phyloP scores from a whole-genome alignment of 2,113 vertebrate genomes.

The Erpornis zantholeuca region DNA sequence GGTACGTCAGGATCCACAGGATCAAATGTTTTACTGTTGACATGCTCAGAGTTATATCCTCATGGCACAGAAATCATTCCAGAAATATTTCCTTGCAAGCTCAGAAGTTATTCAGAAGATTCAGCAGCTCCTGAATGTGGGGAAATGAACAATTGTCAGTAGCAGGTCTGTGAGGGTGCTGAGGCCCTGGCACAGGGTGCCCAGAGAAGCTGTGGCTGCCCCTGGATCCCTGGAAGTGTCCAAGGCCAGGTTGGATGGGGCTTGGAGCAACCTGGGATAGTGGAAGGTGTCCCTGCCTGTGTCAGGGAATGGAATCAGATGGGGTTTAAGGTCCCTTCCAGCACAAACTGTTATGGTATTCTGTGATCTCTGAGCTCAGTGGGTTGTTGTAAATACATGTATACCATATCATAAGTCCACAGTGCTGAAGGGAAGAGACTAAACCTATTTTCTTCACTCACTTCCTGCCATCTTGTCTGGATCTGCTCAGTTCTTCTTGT shows the following conservation, averaged over 20 bases:
- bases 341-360: neutral
- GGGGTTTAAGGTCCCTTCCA: neutral
- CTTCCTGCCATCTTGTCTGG: neutral
- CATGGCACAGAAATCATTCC: neutral
- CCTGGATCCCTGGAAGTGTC: neutral
- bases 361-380: neutral
- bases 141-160: neutral
- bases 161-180: neutral
- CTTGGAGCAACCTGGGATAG: fast-evolving
- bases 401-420: neutral
- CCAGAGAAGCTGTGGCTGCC: neutral
- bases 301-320: neutral
- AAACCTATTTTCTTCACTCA: neutral
- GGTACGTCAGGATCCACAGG: slow-evolving; percentile 64
- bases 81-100: neutral
- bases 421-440: neutral
- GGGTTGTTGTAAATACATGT: neutral
- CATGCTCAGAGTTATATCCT: neutral
- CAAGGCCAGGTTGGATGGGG: fast-evolving
- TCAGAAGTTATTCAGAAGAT: neutral
- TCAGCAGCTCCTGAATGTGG: neutral
- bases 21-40: neutral
- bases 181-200: neutral
- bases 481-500: neutral
- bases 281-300: neutral